phyloP scores from a whole-genome alignment of 2,888 invertebrate genomes.

The Lathronympha strigana region DNA sequence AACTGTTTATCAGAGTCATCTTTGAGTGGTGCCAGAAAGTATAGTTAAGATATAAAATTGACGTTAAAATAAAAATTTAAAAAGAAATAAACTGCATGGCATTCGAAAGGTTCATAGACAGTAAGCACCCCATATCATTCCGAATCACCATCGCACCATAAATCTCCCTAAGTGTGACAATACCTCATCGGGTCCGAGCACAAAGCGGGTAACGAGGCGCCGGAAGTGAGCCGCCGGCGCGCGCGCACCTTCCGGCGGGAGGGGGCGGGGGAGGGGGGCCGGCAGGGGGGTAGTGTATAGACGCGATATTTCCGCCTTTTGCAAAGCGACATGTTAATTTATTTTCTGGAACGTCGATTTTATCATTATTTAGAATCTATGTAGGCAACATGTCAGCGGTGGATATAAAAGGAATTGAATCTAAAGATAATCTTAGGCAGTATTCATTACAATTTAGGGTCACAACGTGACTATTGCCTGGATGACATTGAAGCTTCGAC shows the following conservation, averaged over 20 bases:
- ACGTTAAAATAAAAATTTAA: not conserved
- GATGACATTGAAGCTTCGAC: too few species aligned
- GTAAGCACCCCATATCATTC: slow-evolving; percentile 18
- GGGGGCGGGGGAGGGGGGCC: slow-evolving; percentile 46
- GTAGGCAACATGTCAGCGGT: not conserved
- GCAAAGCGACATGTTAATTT: slow-evolving; percentile 33
- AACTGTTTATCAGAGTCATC: too few species aligned
- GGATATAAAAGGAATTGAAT: not conserved
- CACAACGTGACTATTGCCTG: too few species aligned
- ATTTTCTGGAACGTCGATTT: slow-evolving; percentile 20
- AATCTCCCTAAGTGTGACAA: slow-evolving; percentile 37
- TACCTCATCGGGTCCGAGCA: slow-evolving; percentile 40
- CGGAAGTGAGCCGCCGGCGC: slow-evolving; percentile 53
- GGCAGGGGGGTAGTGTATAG: slow-evolving; percentile 18
- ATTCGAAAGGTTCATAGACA: slow-evolving; percentile 7
- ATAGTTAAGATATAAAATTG: too few species aligned
- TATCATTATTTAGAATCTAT: slow-evolving; percentile 2
- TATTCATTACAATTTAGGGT: too few species aligned
- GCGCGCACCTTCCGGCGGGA: slow-evolving; percentile 55
- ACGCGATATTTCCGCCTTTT: slow-evolving; percentile 36
- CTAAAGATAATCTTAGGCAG: too few species aligned
- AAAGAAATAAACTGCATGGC: not conserved
- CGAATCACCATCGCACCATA: slow-evolving; percentile 33
- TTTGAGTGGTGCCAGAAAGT: too few species aligned
- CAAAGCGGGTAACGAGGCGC: slow-evolving; percentile 44